Conservation (phyloP, 1,140 invertebrate species). For the Gryon sp. region DNA sequence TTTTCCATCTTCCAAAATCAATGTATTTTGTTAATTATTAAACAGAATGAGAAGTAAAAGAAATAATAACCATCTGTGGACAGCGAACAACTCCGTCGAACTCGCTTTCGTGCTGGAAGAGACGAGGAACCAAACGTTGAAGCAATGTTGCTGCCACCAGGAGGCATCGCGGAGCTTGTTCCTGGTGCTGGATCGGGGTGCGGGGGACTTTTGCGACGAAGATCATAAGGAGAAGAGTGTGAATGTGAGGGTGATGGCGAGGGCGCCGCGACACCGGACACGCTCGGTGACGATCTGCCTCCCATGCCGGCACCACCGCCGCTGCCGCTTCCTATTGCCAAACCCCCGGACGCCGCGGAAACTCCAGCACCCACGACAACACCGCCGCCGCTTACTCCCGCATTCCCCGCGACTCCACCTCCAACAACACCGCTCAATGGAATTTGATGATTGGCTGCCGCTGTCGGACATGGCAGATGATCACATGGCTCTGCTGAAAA, state of each 20-base stretch:
- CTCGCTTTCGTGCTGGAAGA: constrained; percentile 89
- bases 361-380: constrained; percentile 69
- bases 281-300: constrained; percentile 76
- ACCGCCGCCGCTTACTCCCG: constrained; percentile 66
- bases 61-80: constrained; percentile 83
- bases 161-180: constrained; percentile 77
- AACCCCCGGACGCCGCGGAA: constrained; percentile 67
- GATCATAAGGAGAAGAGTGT: constrained; percentile 91
- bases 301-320: constrained; percentile 70
- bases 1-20: too few species aligned
- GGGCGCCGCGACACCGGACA: constrained; percentile 78
- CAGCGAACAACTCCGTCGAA: constrained; percentile 83
- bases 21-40: too few species aligned
- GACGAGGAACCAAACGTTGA: constrained; percentile 82
- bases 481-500: constrained; percentile 87
- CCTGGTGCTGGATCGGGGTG: constrained; percentile 78
- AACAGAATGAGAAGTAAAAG: constrained; percentile 34
- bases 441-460: constrained; percentile 81
- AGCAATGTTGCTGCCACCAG: constrained; percentile 77
- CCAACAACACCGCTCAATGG: constrained; percentile 77
- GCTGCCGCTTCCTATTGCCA: constrained; percentile 70
- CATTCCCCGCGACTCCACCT: constrained; percentile 70
- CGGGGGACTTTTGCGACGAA: constrained; percentile 89
- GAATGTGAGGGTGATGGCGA: constrained; percentile 77
- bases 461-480: constrained; percentile 84